Evolutionary conservation across 2,113 vertebrate species (phyloP).

Genomic region (Diglossa brunneiventris): DNA sequence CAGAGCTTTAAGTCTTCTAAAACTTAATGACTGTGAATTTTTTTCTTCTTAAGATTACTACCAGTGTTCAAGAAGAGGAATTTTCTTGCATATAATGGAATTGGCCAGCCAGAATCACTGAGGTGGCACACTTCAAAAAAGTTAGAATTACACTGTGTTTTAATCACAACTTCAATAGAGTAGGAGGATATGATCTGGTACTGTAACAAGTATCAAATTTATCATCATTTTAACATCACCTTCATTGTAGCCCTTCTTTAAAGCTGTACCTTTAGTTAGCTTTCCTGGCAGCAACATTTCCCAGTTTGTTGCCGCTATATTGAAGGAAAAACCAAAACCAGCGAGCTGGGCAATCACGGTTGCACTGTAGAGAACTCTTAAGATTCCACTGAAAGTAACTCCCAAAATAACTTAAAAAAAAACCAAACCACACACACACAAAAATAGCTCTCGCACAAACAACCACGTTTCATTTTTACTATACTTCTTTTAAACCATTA

Average conservation of each 20-base stretch:
- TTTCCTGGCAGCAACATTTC: not conserved
- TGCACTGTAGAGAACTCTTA: not conserved
- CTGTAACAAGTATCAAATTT: not conserved
- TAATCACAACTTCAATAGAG: not conserved
- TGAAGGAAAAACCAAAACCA: not conserved
- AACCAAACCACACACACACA: not conserved
- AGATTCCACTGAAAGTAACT: not conserved
- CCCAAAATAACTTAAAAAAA: not conserved
- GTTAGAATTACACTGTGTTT: not conserved
- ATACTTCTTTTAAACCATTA: constrained; percentile 46
- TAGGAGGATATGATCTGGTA: not conserved
- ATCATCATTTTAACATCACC: not conserved
- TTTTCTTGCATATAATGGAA: not conserved
- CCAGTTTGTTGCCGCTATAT: not conserved
- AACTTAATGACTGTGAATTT: not conserved
- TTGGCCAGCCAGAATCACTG: not conserved
- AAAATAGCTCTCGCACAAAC: constrained; percentile 15
- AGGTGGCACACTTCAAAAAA: not conserved
- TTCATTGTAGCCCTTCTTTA: not conserved
- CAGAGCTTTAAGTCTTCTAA: not conserved
- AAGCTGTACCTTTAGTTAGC: not conserved
- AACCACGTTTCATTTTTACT: constrained; percentile 43
- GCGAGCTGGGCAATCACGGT: accelerated
- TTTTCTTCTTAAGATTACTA: not conserved
- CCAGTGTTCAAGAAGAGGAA: not conserved